Conservation (phyloP, 2,888 invertebrate genomes). For the Scaptomyza caliginosa region DNA sequence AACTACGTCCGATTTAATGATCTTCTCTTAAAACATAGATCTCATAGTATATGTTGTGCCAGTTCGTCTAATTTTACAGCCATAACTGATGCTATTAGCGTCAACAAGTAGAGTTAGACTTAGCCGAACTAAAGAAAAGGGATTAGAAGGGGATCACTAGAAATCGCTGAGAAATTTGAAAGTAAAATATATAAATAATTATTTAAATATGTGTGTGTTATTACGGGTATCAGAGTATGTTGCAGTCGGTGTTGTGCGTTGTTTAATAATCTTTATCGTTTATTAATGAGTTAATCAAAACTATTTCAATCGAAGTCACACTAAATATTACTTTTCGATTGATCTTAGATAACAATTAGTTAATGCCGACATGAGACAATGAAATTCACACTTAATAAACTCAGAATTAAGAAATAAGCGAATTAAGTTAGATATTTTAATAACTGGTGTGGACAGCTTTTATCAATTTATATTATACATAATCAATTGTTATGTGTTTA, state of each 20-base stretch:
- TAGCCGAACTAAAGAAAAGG: no score
- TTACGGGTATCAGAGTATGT: background rate
- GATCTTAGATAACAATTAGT: background rate
- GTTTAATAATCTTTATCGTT: background rate
- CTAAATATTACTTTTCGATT: background rate
- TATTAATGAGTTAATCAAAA: background rate
- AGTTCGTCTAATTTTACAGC: no score
- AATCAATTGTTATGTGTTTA: conserved; percentile 3
- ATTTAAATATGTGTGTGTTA: no score
- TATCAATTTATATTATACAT: background rate
- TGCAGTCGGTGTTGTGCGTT: background rate
- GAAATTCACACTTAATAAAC: background rate
- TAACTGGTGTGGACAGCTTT: conserved; percentile 1
- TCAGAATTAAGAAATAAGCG: background rate
- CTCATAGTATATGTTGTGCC: no score
- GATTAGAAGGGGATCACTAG: no score
- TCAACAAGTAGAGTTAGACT: no score
- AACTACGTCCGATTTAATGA: no score
- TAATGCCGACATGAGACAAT: conserved; percentile 4
- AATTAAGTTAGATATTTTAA: background rate
- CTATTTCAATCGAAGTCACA: background rate
- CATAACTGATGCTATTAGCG: no score
- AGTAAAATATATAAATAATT: no score
- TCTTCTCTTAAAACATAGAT: no score
- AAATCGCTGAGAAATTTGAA: no score